phyloP scores from a whole-genome alignment of 92 coral and sea anemone species.

The Parazoanthus swiftii region DNA sequence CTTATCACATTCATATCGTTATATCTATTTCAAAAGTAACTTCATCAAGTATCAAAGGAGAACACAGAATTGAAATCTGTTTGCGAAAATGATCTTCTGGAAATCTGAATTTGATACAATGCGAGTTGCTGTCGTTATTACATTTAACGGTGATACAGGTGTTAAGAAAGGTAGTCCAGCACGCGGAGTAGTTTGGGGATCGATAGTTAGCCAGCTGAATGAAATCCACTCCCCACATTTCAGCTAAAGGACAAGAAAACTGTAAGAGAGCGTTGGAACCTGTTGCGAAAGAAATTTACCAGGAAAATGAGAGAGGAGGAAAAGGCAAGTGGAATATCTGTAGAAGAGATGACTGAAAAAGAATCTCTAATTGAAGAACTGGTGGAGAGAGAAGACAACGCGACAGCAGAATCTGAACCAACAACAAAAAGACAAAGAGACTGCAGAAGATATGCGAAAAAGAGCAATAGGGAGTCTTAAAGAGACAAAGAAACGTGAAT shows the following conservation, averaged over 20 bases:
- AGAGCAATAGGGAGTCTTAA: constrained; percentile 46
- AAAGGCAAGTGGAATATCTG: constrained; percentile 34
- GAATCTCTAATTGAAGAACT: constrained; percentile 36
- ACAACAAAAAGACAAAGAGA: constrained; percentile 13
- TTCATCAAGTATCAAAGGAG: no score
- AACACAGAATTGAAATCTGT: no score
- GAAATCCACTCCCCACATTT: constrained; percentile 40
- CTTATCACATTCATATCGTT: no score
- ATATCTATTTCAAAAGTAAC: no score
- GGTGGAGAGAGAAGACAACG: constrained; percentile 23
- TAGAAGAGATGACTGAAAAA: constrained; percentile 28
- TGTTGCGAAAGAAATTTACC: constrained; percentile 28
- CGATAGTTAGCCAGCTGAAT: constrained; percentile 27
- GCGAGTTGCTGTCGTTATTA: no score
- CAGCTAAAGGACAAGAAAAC: constrained; percentile 45
- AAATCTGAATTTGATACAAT: no score
- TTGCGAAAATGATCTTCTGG: no score
- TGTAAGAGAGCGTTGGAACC: constrained; percentile 48
- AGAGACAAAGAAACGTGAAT: constrained; percentile 32
- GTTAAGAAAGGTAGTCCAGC: constrained; percentile 34
- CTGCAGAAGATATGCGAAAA: constrained; percentile 37
- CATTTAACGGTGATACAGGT: no score
- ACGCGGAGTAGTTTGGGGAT: constrained; percentile 38
- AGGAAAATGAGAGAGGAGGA: constrained; percentile 37
- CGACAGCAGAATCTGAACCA: constrained; percentile 29